Base-by-base conservation (phyloP, 2,113 vertebrate species). In the Tragelaphus strepsiceros region DNA sequence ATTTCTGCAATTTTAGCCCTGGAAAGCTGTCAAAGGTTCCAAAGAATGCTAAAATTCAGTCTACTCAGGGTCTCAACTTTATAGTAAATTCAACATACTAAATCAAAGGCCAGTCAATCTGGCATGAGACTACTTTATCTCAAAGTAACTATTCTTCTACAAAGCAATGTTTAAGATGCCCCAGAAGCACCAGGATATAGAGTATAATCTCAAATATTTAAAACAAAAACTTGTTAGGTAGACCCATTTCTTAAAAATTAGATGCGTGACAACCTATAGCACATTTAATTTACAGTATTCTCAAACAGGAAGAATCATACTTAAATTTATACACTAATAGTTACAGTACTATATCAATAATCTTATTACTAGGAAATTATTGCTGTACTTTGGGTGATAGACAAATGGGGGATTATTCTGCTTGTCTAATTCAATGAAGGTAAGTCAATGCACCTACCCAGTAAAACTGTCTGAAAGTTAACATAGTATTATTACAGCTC, bases 171-270 rank as follows among this genome's bases (percentile, higher is more conserved):
- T 94, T 59, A 83, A 24, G 85, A 26, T 95, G 49, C 32, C 56
- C 93, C 61, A 74, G 32, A 92, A 95, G 56, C 51, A 88, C 28
- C 81, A 71, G 10, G 4, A 8, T 84, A 62, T 67, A 87, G 7
- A 90, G 7, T 54, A 62, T 56, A 87, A 93, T 89, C n/a, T 61
- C 61, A 74, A 97, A 24, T 77, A 97, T 74, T 90, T 85, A 85
- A 84, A 80, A 84, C 58, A 61, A 91, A 92, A 61, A 71, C 22
- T 35, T 2, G 39, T 21, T 7, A 30, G 10, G 5, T 46, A 46
- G 58, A 39, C 16, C 43, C 71, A 61, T 82, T 91, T 78, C 62
- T 86, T 77, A 81, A 91, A 96, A 90, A 81, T 81, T 58, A 92
- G 53, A 74, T 5, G 80, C 16, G 17, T 46, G 21, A 64, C 28